Percentiles rank a stretch among this genome's conserved stretches.
Conservation (phyloP, 2,888 invertebrate genomes). For the Platycnemis pennipes region DNA sequence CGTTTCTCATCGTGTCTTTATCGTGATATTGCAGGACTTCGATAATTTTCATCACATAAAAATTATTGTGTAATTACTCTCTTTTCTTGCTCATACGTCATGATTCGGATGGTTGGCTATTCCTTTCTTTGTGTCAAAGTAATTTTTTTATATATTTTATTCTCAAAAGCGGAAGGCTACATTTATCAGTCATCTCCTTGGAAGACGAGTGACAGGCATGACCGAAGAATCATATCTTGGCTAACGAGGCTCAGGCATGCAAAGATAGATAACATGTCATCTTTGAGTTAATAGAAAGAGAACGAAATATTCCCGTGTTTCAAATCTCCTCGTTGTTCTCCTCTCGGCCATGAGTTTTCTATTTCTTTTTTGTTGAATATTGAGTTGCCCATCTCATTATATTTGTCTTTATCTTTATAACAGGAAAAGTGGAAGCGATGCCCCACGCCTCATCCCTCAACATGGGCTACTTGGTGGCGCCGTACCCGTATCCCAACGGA, state of each 20-base stretch:
- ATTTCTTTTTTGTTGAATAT: background rate
- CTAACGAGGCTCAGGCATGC: background rate
- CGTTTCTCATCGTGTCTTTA: background rate
- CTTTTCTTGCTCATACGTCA: background rate
- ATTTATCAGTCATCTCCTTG: background rate
- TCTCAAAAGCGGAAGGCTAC: background rate
- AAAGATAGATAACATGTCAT: background rate
- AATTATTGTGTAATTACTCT: background rate
- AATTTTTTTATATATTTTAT: background rate
- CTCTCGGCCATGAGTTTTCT: background rate
- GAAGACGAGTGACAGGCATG: background rate
- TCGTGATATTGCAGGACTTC: background rate
- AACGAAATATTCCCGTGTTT: background rate
- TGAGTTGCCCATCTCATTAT: background rate
- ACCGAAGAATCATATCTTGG: background rate
- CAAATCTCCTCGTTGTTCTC: background rate
- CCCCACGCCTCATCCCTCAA: slow-evolving; percentile 91
- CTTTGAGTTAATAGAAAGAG: no score
- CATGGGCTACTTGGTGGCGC: slow-evolving; percentile 95
- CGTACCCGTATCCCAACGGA: slow-evolving; percentile 94
- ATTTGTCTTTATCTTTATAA: slow-evolving; percentile 74
- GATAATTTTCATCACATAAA: background rate
- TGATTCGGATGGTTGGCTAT: no score
- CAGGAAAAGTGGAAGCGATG: slow-evolving; percentile 91
- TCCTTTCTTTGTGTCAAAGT: no score